These are phyloP conservation scores for Drosophila lini DNA, from an alignment of 1,140 invertebrate species.

Conservation along the genomic window DNA sequence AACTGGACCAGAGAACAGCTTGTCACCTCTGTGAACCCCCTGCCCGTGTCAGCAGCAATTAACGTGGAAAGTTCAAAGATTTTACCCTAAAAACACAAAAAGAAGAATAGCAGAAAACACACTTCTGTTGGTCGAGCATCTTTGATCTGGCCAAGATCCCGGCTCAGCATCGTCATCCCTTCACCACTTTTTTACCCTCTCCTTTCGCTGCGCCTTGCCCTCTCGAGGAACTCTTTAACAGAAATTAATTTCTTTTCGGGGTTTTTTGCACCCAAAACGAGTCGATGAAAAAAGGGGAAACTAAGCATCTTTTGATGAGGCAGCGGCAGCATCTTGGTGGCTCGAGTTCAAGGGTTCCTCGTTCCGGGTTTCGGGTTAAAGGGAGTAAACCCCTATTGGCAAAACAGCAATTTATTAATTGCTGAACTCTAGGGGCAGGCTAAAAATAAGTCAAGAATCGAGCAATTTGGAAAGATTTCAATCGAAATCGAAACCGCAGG, in stretches of 20 bases:
- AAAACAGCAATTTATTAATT: conserved; percentile 76
- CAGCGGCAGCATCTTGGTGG: conserved; percentile 20
- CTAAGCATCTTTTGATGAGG: conserved; percentile 58
- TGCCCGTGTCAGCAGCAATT: conserved; percentile 63
- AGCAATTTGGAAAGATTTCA: conserved; percentile 39
- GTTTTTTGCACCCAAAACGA: conserved; percentile 60
- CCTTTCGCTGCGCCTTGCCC: conserved; percentile 23
- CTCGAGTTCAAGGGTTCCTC: conserved; percentile 38
- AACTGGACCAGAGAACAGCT: conserved; percentile 64
- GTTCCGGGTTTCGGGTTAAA: conserved; percentile 30
- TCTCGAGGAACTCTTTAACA: conserved; percentile 67
- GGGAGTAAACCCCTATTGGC: conserved; percentile 59
- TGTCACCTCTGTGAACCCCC: conserved; percentile 65
- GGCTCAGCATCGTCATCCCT: conserved; percentile 45
- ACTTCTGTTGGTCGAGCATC: conserved; percentile 56
- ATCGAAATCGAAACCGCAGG: conserved; percentile 15
- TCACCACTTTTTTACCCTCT: conserved; percentile 48
- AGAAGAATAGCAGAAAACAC: conserved; percentile 28
- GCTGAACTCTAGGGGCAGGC: conserved; percentile 15
- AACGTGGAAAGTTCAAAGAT: conserved; percentile 73
- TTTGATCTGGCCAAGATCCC: conserved; percentile 56
- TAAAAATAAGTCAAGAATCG: conserved; percentile 48
- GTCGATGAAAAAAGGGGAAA: conserved; percentile 12
- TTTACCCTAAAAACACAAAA: conserved; percentile 34
- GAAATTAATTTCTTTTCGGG: conserved; percentile 56